Conservation (phyloP, 2,797 vertebrate genomes). For the Peromyscus attwateri region DNA sequence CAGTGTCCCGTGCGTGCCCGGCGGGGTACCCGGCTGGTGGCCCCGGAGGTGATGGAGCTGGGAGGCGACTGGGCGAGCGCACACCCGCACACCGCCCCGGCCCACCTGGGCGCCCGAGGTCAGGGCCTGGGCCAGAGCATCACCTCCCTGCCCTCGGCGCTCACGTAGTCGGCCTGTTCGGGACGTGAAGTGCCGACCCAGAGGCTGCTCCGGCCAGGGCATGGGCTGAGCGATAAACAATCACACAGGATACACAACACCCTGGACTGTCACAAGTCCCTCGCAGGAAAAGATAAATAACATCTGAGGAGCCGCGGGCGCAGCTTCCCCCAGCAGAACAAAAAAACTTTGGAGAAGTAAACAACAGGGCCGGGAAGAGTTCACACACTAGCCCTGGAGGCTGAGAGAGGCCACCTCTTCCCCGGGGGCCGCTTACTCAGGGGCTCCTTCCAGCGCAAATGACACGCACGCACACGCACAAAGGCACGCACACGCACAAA, state of each 20-base stretch:
- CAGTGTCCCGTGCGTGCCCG: not conserved
- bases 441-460: not conserved
- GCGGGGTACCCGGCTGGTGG: fast-evolving
- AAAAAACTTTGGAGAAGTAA: conserved; percentile 71
- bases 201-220: not conserved
- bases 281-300: conserved; percentile 85
- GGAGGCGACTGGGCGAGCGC: not conserved
- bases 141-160: conserved; percentile 52
- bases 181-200: conserved; percentile 73
- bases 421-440: not conserved
- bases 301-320: conserved; percentile 76
- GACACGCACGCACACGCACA: not conserved
- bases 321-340: conserved; percentile 66
- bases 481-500: not conserved
- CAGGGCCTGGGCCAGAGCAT: conserved; percentile 25
- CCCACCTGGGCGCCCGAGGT: conserved; percentile 67
- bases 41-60: not conserved
- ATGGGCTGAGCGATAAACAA: conserved; percentile 76
- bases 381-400: not conserved
- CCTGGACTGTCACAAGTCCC: conserved; percentile 73
- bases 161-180: conserved; percentile 56
- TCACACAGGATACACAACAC: conserved; percentile 67
- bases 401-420: not conserved
- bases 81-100: not conserved
- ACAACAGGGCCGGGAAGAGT: conserved; percentile 49